These are phyloP conservation scores for Drosophila setifemur DNA, from an alignment of 1,140 invertebrate species.

Conservation along the genomic window DNA sequence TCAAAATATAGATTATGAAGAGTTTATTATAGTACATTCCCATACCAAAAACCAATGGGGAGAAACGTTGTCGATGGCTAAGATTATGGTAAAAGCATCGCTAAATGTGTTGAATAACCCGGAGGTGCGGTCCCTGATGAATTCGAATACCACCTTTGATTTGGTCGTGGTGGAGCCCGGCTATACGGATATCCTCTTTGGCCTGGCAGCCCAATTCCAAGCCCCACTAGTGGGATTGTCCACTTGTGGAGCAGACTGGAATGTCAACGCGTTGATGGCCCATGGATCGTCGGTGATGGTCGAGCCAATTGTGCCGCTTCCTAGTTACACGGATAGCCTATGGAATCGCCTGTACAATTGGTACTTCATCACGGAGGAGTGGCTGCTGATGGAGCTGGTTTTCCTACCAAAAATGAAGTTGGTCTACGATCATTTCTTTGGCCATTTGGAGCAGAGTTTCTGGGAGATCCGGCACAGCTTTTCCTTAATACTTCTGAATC, in stretches of 20 bases:
- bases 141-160: slow-evolving; percentile 43
- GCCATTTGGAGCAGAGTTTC: slow-evolving; percentile 37
- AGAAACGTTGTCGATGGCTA: slow-evolving; percentile 13
- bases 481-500: slow-evolving; percentile 58
- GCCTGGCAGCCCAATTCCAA: slow-evolving; percentile 49
- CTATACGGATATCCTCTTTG: slow-evolving; percentile 35
- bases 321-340: not conserved
- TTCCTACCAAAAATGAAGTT: slow-evolving; percentile 19
- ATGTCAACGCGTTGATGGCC: slow-evolving; percentile 37
- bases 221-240: slow-evolving; percentile 44
- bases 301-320: slow-evolving; percentile 29
- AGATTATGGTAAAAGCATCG: slow-evolving; percentile 6
- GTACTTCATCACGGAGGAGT: slow-evolving; percentile 50
- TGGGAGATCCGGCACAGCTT: slow-evolving; percentile 40
- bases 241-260: slow-evolving; percentile 55
- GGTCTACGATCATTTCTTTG: slow-evolving; percentile 55
- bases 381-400: slow-evolving; percentile 47
- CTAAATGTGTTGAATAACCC: slow-evolving; percentile 38
- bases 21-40: not conserved
- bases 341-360: slow-evolving; percentile 49
- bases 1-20: not conserved
- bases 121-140: slow-evolving; percentile 33
- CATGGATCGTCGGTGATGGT: not conserved
- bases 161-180: slow-evolving; percentile 44
- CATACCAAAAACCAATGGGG: not conserved